phyloP scores from a whole-genome alignment of 2,113 vertebrate genomes.

The Hirundichthys speculiger region DNA sequence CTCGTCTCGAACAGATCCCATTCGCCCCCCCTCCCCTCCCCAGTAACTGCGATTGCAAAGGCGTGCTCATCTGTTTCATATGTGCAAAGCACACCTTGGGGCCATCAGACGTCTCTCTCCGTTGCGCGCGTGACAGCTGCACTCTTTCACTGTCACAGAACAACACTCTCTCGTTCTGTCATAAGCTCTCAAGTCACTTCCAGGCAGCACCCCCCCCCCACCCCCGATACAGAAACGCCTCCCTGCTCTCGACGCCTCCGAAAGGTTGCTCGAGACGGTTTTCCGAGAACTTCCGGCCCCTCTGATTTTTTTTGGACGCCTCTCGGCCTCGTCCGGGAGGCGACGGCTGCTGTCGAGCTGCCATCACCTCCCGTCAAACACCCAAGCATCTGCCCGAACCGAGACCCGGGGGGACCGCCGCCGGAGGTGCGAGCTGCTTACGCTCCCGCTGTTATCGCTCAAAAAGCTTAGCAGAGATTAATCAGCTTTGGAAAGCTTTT shows the following conservation, averaged over 20 bases:
- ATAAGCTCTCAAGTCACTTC: conserved; percentile 13
- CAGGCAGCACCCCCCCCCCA: conserved; percentile 26
- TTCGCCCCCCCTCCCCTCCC: neutral
- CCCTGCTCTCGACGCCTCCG: conserved; percentile 8
- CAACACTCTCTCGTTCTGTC: conserved; percentile 11
- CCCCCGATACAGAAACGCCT: conserved; percentile 19
- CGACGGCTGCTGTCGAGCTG: conserved; percentile 64
- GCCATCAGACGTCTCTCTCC: conserved; percentile 21
- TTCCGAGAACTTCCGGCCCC: conserved; percentile 15
- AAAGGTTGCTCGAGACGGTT: conserved; percentile 1
- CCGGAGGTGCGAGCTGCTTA: conserved; percentile 62
- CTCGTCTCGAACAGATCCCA: conserved; percentile 36
- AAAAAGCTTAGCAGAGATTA: conserved; percentile 73
- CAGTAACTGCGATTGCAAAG: conserved; percentile 42
- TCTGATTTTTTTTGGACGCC: conserved; percentile 1
- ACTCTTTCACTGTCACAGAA: conserved; percentile 21
- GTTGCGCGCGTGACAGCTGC: conserved; percentile 12
- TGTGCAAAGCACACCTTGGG: conserved; percentile 34
- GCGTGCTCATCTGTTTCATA: conserved; percentile 49
- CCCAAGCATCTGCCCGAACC: conserved; percentile 46
- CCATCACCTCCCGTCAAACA: conserved; percentile 61
- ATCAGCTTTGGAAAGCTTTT: conserved; percentile 66
- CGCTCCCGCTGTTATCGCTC: conserved; percentile 65
- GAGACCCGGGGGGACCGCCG: conserved; percentile 51
- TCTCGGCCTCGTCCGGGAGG: conserved; percentile 5